Conservation (phyloP, 2,113 vertebrate species). For the Barbus barbus region DNA sequence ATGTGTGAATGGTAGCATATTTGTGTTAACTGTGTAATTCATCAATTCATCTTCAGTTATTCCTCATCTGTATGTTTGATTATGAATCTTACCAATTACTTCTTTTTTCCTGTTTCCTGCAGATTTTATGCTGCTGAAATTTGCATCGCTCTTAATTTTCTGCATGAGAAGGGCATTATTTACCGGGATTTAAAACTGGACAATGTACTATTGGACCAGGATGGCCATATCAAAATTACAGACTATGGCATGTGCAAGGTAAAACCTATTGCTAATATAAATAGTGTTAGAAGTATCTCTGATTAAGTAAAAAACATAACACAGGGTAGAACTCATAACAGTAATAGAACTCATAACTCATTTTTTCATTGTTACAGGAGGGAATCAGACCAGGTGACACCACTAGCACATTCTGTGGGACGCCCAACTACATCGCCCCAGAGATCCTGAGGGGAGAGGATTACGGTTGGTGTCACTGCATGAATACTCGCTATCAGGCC, state of each 20-base stretch:
- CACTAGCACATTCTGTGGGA: constrained; percentile 98
- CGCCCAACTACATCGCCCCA: constrained; percentile 97
- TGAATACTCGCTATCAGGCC: neutral
- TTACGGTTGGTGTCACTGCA: constrained; percentile 80
- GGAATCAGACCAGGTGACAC: constrained; percentile 97
- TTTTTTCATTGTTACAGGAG: constrained; percentile 76
- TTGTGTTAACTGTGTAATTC: neutral
- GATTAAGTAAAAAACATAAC: neutral
- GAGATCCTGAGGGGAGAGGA: constrained; percentile 98
- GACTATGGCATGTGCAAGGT: constrained; percentile 99
- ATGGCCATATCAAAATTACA: constrained; percentile 96
- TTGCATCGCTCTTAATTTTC: constrained; percentile 95
- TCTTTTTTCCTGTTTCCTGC: constrained; percentile 33
- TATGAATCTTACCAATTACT: neutral
- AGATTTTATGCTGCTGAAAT: constrained; percentile 99
- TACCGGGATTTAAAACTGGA: constrained; percentile 97
- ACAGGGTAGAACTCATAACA: neutral
- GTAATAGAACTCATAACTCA: neutral
- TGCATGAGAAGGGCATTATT: constrained; percentile 97
- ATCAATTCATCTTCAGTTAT: too few species aligned
- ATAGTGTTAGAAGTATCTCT: too few species aligned
- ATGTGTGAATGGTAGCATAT: neutral
- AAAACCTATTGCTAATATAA: neutral
- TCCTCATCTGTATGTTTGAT: too few species aligned
- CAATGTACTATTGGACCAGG: constrained; percentile 95